Conservation (phyloP, 2,113 vertebrate species). For the Asarcornis scutulata region DNA sequence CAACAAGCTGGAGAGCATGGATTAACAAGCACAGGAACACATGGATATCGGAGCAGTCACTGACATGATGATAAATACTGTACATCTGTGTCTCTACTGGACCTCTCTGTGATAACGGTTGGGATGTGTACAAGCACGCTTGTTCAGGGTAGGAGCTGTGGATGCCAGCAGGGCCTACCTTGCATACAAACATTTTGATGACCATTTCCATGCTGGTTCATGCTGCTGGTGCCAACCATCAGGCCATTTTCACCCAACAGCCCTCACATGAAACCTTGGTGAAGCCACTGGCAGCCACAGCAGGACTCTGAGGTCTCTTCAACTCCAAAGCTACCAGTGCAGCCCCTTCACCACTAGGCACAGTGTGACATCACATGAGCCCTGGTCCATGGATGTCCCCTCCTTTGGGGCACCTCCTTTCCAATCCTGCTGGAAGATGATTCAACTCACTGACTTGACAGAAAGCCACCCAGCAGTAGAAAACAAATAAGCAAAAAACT, state of each 20-base stretch:
- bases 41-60: not conserved
- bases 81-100: fast-evolving
- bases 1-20: not conserved
- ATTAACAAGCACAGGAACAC: not conserved
- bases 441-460: not conserved
- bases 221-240: not conserved
- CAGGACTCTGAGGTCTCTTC: not conserved
- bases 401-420: not conserved
- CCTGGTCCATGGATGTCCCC: too few species aligned
- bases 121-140: fast-evolving
- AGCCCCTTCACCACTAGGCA: not conserved
- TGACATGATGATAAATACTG: not conserved
- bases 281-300: fast-evolving
- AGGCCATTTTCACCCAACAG: not conserved
- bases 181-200: not conserved
- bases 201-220: too few species aligned
- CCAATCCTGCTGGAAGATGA: not conserved
- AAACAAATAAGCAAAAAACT: not conserved
- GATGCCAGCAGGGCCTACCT: not conserved
- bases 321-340: not conserved
- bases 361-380: not conserved
- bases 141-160: not conserved
- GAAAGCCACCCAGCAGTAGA: not conserved
- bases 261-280: not conserved
- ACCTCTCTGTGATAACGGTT: fast-evolving